These are phyloP conservation scores for Anguilla megastoma DNA, from an alignment of 2,797 vertebrate species.

Conservation along the genomic window DNA sequence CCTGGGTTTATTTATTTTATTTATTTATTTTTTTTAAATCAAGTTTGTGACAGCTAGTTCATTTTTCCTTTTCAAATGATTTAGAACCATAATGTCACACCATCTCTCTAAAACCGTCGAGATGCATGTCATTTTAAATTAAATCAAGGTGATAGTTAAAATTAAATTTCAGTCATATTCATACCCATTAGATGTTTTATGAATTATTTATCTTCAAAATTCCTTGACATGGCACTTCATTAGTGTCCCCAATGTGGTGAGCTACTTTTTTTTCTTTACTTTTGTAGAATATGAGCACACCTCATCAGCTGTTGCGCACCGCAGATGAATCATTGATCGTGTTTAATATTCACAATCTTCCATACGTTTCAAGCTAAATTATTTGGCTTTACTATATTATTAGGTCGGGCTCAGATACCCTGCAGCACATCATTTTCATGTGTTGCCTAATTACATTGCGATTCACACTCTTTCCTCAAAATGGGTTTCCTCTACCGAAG, in stretches of 20 bases:
- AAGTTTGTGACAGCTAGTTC: neutral
- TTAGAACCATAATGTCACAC: neutral
- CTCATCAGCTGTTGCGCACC: conserved; percentile 20
- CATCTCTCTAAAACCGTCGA: neutral
- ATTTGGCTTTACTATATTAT: neutral
- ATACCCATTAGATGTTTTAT: conserved; percentile 29
- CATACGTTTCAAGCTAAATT: neutral
- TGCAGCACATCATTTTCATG: neutral
- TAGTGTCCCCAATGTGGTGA: conserved; percentile 34
- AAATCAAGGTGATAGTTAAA: conserved; percentile 19
- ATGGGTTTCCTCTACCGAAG: neutral
- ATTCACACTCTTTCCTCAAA: neutral
- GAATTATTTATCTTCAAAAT: conserved; percentile 38
- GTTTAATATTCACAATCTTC: conserved; percentile 25
- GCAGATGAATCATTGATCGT: conserved; percentile 42
- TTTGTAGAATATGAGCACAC: conserved; percentile 37
- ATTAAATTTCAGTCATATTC: conserved; percentile 20
- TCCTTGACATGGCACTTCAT: conserved; percentile 36
- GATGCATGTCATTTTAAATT: conserved; percentile 10
- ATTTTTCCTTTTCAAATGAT: neutral
- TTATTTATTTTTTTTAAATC: too few species aligned
- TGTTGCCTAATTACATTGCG: neutral
- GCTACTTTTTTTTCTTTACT: conserved; percentile 27
- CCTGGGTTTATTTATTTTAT: too few species aligned
- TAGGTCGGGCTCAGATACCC: neutral